These are phyloP conservation scores for Chrysocyon brachyurus DNA, from an alignment of 2,797 vertebrate species.

Conservation along the genomic window DNA sequence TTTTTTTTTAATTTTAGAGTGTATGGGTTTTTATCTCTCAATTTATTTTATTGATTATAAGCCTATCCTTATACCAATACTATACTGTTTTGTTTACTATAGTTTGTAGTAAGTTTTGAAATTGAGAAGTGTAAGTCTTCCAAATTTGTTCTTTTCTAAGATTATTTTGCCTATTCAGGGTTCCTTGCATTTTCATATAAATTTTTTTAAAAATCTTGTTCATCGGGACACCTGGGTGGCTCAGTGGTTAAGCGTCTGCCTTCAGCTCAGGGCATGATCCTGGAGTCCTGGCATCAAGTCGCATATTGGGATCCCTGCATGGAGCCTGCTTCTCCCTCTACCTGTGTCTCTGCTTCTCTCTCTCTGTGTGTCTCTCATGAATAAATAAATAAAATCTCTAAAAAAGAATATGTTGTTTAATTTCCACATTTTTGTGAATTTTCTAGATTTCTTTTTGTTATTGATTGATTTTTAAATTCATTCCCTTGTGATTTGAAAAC, in stretches of 20 bases:
- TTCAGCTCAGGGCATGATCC: too few relatives aligned
- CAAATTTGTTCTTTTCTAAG: background rate
- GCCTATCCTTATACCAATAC: background rate
- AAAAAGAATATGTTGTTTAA: background rate
- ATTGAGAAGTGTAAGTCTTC: background rate
- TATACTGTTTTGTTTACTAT: background rate
- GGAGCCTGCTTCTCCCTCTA: too few relatives aligned
- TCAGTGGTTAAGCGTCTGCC: too few relatives aligned
- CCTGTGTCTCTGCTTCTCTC: too few relatives aligned
- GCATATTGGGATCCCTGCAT: too few relatives aligned
- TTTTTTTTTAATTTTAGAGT: background rate
- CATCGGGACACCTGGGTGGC: background rate
- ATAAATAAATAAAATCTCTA: too few relatives aligned
- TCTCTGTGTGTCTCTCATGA: too few relatives aligned
- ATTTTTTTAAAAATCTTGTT: conserved; percentile 32
- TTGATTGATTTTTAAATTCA: background rate
- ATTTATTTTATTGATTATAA: background rate
- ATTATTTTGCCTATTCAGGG: background rate
- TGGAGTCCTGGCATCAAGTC: too few relatives aligned
- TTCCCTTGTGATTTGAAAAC: background rate
- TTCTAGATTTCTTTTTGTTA: background rate
- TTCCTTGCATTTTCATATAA: background rate
- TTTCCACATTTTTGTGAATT: background rate
- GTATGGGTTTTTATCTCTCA: background rate
- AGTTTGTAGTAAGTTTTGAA: conserved; percentile 7